Conservation (phyloP, 2,113 vertebrate species). For the Tragelaphus scriptus region DNA sequence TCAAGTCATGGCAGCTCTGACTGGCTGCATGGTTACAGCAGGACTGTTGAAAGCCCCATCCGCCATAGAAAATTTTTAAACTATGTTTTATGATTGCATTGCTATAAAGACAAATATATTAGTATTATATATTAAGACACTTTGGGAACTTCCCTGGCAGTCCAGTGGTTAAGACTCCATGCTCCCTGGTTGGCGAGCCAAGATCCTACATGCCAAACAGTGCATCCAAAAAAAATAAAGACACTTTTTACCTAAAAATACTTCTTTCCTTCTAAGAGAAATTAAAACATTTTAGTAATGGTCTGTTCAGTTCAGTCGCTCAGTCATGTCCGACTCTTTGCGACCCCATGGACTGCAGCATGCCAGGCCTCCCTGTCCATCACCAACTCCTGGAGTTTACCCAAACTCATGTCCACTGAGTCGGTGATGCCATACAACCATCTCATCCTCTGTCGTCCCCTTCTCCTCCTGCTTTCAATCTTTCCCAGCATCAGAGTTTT, state of each 20-base stretch:
- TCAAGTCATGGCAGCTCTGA: neutral
- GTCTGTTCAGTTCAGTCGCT: neutral
- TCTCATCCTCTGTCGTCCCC: neutral
- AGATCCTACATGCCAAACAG: neutral
- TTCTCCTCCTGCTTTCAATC: neutral
- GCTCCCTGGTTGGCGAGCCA: neutral
- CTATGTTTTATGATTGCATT: neutral
- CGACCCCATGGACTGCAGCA: rapidly evolving
- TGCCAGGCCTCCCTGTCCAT: neutral
- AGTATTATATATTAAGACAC: neutral
- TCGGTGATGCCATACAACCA: neutral
- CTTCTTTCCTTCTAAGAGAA: neutral
- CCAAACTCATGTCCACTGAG: neutral
- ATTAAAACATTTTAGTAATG: neutral
- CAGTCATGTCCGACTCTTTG: rapidly evolving
- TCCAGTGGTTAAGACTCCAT: neutral
- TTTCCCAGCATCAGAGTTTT: neutral
- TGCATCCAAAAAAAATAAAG: neutral
- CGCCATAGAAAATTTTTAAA: neutral
- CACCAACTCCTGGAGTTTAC: neutral
- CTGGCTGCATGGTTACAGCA: neutral
- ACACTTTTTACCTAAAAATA: neutral
- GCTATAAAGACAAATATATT: neutral
- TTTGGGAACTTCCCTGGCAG: neutral
- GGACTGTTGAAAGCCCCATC: neutral